Base-by-base conservation (phyloP, 2,113 vertebrate species). In the Psilopsiagon aurifrons region DNA sequence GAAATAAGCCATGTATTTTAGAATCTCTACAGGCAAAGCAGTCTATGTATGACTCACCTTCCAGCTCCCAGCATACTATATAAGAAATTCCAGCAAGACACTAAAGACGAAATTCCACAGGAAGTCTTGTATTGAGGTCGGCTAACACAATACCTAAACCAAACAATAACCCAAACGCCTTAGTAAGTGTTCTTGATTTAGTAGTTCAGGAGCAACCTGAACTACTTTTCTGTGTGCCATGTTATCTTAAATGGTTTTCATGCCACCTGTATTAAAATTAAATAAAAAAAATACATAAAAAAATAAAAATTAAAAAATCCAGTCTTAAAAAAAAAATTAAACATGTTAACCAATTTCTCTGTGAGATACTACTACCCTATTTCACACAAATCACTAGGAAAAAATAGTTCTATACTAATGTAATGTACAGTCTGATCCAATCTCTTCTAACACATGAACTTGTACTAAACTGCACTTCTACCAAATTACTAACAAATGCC, bases 101-200 rank as follows among this genome's bases (percentile, higher is more conserved):
- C 98, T 86, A 99, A 88, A 6, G 99, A 99, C 19, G 99, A 99
- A 97, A 99, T 99, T 51, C 99, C 99, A 98, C 99, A 99, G 11
- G 99, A 99, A 23, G 99, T 99, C 98, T 99, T 99, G 96, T 99
- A 99, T 68, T 99, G 99, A 17, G 99, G 99, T 52, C 99, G 98
- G 92, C 99, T 99, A 97, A 99, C 98, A 96, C 99, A 99, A 96
- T 99, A 99, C 99, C 99, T 99, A 92, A 77, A 87, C 54, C 8
- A 76, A 83, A 79, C 17, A 79, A 92, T 62, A 41, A 16, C n/a
- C 33, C 43, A 70, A 81, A 97, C 43, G 54, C 83, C 25, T 86
- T n/a, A 86, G 43, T 55, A 55, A 95, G 27, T 22, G 49, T 28
- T 86, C n/a, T 22, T 77, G 24, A 87, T 35, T 78, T 43, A 90